phyloP scores from a whole-genome alignment of 2,888 invertebrate species.

The Allolobophora icterica region DNA sequence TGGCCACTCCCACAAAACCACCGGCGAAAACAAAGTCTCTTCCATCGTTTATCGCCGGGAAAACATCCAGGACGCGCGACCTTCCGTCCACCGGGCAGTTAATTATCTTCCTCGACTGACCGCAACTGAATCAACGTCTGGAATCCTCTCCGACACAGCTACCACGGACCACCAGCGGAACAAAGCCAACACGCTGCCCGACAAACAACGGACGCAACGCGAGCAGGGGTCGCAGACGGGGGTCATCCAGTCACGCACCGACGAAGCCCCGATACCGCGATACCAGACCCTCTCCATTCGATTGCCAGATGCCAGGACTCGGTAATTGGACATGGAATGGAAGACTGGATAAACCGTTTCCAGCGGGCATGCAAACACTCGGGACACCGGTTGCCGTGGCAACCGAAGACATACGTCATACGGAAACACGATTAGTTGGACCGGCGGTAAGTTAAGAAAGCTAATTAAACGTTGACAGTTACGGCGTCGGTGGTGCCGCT shows the following conservation, averaged over 20 bases:
- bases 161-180: background rate
- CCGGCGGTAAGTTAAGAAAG: background rate
- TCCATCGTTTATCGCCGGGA: background rate
- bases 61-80: background rate
- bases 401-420: slow-evolving; percentile 8
- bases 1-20: background rate
- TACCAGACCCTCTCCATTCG: background rate
- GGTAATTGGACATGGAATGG: slow-evolving; percentile 11
- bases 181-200: too few species aligned
- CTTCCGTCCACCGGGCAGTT: background rate
- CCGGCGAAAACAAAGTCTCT: background rate
- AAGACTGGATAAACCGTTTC: slow-evolving; percentile 11
- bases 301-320: background rate
- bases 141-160: background rate
- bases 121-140: background rate
- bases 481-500: background rate
- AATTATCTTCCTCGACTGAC: background rate
- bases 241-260: background rate
- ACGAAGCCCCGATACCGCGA: background rate
- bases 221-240: background rate
- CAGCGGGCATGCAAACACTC: background rate
- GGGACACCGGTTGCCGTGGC: background rate
- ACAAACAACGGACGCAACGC: too few species aligned
- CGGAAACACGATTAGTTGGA: background rate
- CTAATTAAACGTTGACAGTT: background rate